These are phyloP conservation scores for Lateolabrax maculatus DNA, from an alignment of 2,797 vertebrate species.

Conservation along the genomic window DNA sequence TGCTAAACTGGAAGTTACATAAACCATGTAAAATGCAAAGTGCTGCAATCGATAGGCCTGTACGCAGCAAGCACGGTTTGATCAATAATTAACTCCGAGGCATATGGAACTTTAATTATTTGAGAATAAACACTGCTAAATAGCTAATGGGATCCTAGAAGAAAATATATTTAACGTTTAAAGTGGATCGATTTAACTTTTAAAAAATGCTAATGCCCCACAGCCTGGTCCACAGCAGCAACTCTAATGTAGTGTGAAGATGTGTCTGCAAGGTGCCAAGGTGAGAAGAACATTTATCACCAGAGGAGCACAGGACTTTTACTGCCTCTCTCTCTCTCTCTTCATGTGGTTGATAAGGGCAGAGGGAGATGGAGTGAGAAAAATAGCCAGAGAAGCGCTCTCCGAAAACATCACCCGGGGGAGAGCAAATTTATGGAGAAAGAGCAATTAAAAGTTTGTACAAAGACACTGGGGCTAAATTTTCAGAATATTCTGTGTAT, in stretches of 20 bases:
- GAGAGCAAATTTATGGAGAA: constrained; percentile 72
- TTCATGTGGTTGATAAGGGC: constrained; percentile 58
- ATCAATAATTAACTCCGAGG: constrained; percentile 80
- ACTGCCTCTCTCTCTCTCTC: constrained; percentile 40
- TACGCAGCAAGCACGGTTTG: constrained; percentile 43
- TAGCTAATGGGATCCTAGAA: constrained; percentile 69
- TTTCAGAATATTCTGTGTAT: constrained; percentile 67
- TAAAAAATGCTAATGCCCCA: constrained; percentile 62
- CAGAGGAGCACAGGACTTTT: constrained; percentile 55
- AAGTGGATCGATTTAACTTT: constrained; percentile 72
- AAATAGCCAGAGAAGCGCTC: constrained; percentile 54
- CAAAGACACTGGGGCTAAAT: constrained; percentile 69
- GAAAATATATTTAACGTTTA: constrained; percentile 71
- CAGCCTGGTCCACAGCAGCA: constrained; percentile 28
- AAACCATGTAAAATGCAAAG: constrained; percentile 67
- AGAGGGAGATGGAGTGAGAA: constrained; percentile 54
- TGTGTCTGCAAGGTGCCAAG: constrained; percentile 46
- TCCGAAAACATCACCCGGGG: constrained; percentile 63
- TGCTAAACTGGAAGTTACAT: constrained; percentile 51
- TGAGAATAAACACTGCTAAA: constrained; percentile 75
- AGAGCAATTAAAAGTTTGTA: constrained; percentile 82
- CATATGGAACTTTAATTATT: constrained; percentile 76
- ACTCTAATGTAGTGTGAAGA: constrained; percentile 60
- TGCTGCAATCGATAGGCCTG: constrained; percentile 65
- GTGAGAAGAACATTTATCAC: constrained; percentile 62